Percentiles rank a stretch among this genome's conserved stretches.
These are phyloP conservation scores for Odontesthes bonariensis DNA, from an alignment of 2,113 vertebrate species.

Conservation along the genomic window DNA sequence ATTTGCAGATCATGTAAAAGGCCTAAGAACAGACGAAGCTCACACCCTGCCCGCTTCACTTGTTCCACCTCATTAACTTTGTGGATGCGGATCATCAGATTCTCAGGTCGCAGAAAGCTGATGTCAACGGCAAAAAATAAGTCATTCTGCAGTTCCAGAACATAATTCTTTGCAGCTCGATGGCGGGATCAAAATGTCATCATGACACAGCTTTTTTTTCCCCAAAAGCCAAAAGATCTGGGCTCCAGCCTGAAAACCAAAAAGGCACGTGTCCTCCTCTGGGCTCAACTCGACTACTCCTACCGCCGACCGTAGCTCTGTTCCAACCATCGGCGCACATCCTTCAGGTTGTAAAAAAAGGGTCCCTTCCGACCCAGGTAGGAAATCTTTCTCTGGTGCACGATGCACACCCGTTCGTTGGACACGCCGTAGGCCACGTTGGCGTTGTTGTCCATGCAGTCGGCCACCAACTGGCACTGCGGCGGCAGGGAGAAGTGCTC, in stretches of 20 bases:
- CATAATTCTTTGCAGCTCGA: conserved; percentile 3
- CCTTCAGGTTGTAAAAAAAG: conserved; percentile 94
- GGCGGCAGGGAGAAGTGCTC: conserved; percentile 91
- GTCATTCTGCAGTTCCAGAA: conserved; percentile 29
- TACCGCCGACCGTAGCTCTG: conserved; percentile 89
- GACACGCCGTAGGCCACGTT: conserved; percentile 95
- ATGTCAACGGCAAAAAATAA: neutral
- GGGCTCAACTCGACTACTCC: conserved; percentile 26
- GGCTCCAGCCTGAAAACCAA: conserved; percentile 13
- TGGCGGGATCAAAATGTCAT: neutral
- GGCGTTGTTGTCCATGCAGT: conserved; percentile 98
- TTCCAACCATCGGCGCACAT: conserved; percentile 93
- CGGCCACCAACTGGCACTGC: conserved; percentile 93
- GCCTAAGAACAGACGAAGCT: conserved; percentile 21
- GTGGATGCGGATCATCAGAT: neutral
- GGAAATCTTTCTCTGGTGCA: conserved; percentile 92
- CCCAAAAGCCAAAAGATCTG: conserved; percentile 22
- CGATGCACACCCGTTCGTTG: conserved; percentile 94
- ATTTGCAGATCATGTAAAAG: conserved; percentile 4
- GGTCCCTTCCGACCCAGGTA: conserved; percentile 97
- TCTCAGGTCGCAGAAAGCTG: no score
- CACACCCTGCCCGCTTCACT: neutral
- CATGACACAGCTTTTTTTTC: conserved; percentile 11
- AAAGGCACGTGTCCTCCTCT: conserved; percentile 1
- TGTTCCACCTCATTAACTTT: conserved; percentile 1